phyloP scores from a whole-genome alignment of 1,140 invertebrate genomes.

The Pogonus chalceus region DNA sequence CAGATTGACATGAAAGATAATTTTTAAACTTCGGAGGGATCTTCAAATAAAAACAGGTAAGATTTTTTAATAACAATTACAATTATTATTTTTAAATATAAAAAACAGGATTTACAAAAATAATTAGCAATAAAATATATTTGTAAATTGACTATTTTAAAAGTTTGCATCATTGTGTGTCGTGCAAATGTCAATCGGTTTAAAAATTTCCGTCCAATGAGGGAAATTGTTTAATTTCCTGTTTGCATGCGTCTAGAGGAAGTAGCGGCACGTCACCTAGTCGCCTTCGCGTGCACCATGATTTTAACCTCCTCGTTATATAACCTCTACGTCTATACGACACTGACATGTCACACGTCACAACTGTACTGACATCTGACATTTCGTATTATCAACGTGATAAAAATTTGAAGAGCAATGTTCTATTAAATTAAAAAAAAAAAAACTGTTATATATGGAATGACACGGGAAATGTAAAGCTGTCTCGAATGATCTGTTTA shows the following conservation, averaged over 20 bases:
- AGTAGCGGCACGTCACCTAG: background rate
- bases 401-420: background rate
- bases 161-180: background rate
- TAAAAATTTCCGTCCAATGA: conserved; percentile 5
- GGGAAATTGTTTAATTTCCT: conserved; percentile 7
- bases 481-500: no score
- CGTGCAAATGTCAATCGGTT: background rate
- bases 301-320: no score
- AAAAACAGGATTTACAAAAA: no score
- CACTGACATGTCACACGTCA: background rate
- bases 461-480: no score
- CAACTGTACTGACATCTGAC: background rate
- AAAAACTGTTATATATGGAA: no score
- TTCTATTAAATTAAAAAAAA: background rate
- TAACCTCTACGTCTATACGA: background rate
- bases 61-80: no score
- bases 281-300: conserved; percentile 1
- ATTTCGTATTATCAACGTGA: background rate
- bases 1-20: no score
- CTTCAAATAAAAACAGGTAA: no score
- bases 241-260: background rate
- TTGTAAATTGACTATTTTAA: background rate
- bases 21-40: no score
- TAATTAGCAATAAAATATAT: no score
- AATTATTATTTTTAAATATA: no score